A percentile compares a stretch with the other conserved stretches of the same genome.
These are phyloP conservation scores for Augochlora pura DNA, from an alignment of 1,140 invertebrate genomes.

Conservation along the genomic window DNA sequence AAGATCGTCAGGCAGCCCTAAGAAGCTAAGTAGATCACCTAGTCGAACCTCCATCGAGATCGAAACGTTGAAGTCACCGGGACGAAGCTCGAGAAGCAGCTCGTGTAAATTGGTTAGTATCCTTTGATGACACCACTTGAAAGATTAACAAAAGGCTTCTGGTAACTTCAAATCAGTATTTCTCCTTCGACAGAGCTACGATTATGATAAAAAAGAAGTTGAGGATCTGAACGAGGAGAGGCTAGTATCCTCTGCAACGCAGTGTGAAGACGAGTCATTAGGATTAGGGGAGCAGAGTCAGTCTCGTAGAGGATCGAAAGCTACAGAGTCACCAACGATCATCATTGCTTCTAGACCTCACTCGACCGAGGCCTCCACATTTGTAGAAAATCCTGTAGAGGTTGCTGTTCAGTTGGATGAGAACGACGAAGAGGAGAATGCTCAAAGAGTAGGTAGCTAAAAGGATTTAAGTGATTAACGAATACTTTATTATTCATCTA, in stretches of 20 bases:
- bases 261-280: constrained; percentile 34
- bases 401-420: background rate
- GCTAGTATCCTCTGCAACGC: constrained; percentile 22
- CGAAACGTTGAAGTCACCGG: constrained; percentile 19
- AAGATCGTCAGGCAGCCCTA: constrained; percentile 1
- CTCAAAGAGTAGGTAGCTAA: constrained; percentile 22
- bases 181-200: background rate
- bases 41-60: constrained; percentile 32
- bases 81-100: constrained; percentile 22
- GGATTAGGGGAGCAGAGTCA: constrained; percentile 2
- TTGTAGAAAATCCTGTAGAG: constrained; percentile 11
- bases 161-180: background rate
- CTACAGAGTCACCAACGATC: constrained; percentile 50
- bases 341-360: constrained; percentile 57
- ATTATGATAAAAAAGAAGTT: constrained; percentile 1
- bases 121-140: too few species aligned
- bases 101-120: constrained; percentile 48
- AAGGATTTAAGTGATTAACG: background rate
- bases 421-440: constrained; percentile 28
- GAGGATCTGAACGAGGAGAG: constrained; percentile 41
- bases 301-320: constrained; percentile 27
- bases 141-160: too few species aligned
- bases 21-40: constrained; percentile 13
- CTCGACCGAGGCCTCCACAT: constrained; percentile 36
- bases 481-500: background rate